Percentiles rank a stretch among this genome's conserved stretches.
phyloP scores from a whole-genome alignment of 2,797 vertebrate species.

The Coregonus ussuriensis region DNA sequence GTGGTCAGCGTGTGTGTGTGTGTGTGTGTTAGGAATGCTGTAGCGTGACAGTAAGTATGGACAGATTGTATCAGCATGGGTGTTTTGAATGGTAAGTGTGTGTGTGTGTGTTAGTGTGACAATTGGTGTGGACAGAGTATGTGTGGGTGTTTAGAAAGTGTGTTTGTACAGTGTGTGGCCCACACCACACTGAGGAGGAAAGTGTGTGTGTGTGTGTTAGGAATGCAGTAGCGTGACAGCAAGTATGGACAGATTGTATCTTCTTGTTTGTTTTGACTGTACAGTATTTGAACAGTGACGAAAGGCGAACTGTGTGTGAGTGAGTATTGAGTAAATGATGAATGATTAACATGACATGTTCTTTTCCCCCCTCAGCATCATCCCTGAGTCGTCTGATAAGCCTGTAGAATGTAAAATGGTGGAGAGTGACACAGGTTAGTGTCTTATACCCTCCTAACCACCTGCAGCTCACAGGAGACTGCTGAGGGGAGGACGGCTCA shows the following conservation, averaged over 20 bases:
- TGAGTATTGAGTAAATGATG: neutral
- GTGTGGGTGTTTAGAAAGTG: neutral
- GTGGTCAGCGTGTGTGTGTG: no score
- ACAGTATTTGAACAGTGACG: neutral
- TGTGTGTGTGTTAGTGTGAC: constrained; percentile 5
- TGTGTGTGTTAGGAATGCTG: neutral
- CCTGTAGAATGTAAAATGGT: neutral
- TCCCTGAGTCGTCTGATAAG: neutral
- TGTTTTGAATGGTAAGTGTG: constrained; percentile 6
- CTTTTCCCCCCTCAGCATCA: neutral
- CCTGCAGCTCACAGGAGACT: neutral
- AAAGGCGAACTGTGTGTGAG: neutral
- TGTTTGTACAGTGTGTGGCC: neutral
- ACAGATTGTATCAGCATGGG: neutral
- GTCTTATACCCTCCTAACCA: neutral
- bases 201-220: neutral
- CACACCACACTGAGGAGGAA: neutral
- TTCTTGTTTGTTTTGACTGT: neutral
- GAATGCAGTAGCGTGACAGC: neutral
- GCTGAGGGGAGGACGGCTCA: no score
- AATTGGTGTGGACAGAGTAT: neutral
- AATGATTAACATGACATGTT: neutral
- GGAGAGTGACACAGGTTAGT: constrained; percentile 16
- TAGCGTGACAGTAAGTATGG: neutral
- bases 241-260: neutral